phyloP scores from a whole-genome alignment of 2,113 vertebrate species.

The Gasterosteus nipponicus region DNA sequence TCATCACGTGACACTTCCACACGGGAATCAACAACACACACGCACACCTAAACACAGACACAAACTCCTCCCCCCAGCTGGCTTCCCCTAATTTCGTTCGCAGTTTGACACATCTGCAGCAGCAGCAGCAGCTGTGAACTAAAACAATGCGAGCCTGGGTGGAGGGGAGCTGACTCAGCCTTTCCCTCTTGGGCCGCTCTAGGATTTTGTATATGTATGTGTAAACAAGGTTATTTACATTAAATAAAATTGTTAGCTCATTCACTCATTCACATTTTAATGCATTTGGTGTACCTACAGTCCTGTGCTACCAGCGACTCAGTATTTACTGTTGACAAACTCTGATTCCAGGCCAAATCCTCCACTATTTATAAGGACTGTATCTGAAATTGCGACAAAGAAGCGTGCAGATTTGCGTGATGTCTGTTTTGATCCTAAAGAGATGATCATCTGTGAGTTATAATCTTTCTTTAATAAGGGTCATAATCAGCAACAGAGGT shows the following conservation, averaged over 20 bases:
- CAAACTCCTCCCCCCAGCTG: background rate
- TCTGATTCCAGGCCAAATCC: background rate
- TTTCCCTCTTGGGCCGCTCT: background rate
- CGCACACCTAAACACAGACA: background rate
- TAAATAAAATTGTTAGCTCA: background rate
- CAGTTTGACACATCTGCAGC: conserved; percentile 42
- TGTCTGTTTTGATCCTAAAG: background rate
- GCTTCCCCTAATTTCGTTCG: conserved; percentile 26
- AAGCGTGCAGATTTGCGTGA: background rate
- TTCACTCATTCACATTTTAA: background rate
- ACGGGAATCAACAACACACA: conserved; percentile 21
- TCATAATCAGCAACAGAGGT: no score
- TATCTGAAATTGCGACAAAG: background rate
- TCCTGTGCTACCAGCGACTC: background rate
- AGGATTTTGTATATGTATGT: background rate
- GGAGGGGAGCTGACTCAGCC: conserved; percentile 24
- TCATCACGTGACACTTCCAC: conserved; percentile 4
- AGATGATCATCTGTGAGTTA: background rate
- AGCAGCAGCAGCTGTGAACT: conserved; percentile 50
- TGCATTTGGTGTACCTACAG: background rate
- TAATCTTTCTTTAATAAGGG: background rate
- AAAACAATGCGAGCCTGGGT: conserved; percentile 7
- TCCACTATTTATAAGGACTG: background rate
- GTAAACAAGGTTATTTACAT: background rate
- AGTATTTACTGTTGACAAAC: background rate